A percentile compares a stretch with the other conserved stretches of the same genome.
Conservation (phyloP, 2,888 invertebrate genomes). For the Lamproptera curius region DNA sequence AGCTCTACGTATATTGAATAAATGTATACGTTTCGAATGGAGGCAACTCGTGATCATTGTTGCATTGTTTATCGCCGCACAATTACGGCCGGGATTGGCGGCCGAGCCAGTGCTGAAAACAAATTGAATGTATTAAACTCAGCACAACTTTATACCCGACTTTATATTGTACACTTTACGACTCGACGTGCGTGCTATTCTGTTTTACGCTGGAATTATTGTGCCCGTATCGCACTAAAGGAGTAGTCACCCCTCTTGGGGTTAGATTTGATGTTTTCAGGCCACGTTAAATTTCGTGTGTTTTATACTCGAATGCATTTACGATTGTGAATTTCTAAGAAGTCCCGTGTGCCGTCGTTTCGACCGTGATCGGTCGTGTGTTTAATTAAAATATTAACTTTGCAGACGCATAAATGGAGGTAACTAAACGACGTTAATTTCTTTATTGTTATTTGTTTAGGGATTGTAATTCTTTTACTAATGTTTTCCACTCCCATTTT, state of each 20-base stretch:
- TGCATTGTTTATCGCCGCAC: conserved; percentile 53
- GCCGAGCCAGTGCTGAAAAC: conserved; percentile 45
- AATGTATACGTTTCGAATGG: conserved; percentile 14
- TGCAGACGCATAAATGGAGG: too few species aligned
- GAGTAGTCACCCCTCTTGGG: conserved; percentile 22
- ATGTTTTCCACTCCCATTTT: too few species aligned
- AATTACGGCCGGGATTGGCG: conserved; percentile 45
- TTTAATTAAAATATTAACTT: too few species aligned
- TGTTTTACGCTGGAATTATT: conserved; percentile 50
- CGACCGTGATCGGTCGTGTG: too few species aligned
- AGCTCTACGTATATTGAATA: conserved; percentile 17
- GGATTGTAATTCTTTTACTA: too few species aligned
- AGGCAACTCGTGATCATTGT: conserved; percentile 43
- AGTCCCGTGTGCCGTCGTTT: too few species aligned
- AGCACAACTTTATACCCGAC: conserved; percentile 45
- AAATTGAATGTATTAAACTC: conserved; percentile 63
- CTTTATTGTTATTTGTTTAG: too few species aligned
- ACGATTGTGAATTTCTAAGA: conserved; percentile 1
- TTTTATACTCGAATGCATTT: background rate
- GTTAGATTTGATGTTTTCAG: conserved; percentile 25
- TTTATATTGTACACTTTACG: conserved; percentile 52
- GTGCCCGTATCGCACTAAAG: conserved; percentile 28
- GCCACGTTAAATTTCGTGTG: conserved; percentile 16
- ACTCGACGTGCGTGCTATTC: conserved; percentile 53
- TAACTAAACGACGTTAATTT: too few species aligned